These are phyloP conservation scores for Achroia grisella DNA, from an alignment of 1,140 invertebrate species.

Conservation along the genomic window DNA sequence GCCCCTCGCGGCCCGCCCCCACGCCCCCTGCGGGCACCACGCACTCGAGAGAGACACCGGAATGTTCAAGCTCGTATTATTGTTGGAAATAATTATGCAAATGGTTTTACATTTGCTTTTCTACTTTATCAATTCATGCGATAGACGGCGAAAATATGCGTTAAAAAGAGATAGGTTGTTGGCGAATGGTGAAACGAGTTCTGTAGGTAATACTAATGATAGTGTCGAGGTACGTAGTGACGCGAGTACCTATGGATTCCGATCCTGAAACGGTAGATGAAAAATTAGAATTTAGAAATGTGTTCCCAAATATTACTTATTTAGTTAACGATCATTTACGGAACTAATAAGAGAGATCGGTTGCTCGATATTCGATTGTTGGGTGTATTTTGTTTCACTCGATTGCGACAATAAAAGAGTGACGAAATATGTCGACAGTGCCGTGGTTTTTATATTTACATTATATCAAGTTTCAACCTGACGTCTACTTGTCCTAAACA, in stretches of 20 bases:
- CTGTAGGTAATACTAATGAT: not conserved
- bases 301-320: slow-evolving; percentile 32
- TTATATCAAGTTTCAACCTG: too few relatives aligned
- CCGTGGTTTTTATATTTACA: too few relatives aligned
- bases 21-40: not conserved
- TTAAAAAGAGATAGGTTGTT: slow-evolving; percentile 6
- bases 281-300: slow-evolving; percentile 46
- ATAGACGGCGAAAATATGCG: slow-evolving; percentile 4
- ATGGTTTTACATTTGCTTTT: slow-evolving; percentile 60
- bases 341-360: not conserved
- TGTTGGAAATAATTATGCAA: slow-evolving; percentile 36
- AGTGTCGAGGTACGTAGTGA: not conserved
- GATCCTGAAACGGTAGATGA: slow-evolving; percentile 6
- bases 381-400: not conserved
- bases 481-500: too few relatives aligned
- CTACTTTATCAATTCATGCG: slow-evolving; percentile 28
- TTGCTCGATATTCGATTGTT: not conserved
- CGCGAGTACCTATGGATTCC: not conserved
- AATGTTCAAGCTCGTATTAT: slow-evolving; percentile 19
- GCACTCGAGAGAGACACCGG: not conserved
- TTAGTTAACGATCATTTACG: slow-evolving; percentile 15
- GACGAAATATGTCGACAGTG: not conserved
- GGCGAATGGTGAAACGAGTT: slow-evolving; percentile 1
- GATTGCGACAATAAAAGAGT: not conserved
- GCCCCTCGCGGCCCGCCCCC: not conserved